Conservation (phyloP, 1,140 invertebrate genomes). For the Orius insidiosus region DNA sequence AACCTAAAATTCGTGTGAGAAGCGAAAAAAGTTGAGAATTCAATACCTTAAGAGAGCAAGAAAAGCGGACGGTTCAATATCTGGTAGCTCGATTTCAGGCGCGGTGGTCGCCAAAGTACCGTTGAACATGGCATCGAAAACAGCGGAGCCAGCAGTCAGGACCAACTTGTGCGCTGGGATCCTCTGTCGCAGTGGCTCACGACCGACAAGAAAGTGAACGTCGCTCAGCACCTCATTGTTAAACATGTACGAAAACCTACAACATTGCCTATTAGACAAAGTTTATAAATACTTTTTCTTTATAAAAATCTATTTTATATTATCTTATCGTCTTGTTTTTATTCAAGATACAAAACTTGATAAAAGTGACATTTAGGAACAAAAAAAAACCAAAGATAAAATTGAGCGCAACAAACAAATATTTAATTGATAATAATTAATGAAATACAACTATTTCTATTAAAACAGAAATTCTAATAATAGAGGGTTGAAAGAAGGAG, state of each 20-base stretch:
- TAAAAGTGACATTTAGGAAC: too few relatives aligned
- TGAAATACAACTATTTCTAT: too few relatives aligned
- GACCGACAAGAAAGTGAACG: slow-evolving; percentile 62
- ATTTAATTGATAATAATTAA: too few relatives aligned
- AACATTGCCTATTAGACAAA: not conserved
- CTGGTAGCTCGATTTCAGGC: slow-evolving; percentile 60
- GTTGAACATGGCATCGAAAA: slow-evolving; percentile 81
- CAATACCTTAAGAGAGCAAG: slow-evolving; percentile 43
- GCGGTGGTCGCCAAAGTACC: slow-evolving; percentile 46
- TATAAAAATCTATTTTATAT: not conserved
- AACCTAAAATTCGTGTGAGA: too few relatives aligned
- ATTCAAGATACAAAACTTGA: too few relatives aligned
- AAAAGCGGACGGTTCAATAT: slow-evolving; percentile 67
- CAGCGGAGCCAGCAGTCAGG: slow-evolving; percentile 60
- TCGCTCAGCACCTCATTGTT: slow-evolving; percentile 68
- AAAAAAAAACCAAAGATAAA: too few relatives aligned
- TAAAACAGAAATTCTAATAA: too few relatives aligned
- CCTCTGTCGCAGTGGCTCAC: slow-evolving; percentile 44
- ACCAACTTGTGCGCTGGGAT: slow-evolving; percentile 76
- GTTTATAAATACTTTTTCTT: not conserved
- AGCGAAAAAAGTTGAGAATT: too few relatives aligned
- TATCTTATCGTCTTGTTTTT: not conserved
- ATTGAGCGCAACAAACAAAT: too few relatives aligned
- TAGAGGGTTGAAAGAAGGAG: too few relatives aligned
- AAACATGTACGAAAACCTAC: slow-evolving; percentile 54